Evolutionary conservation across 1,140 invertebrate genomes (phyloP).

Genomic region (Drosophila kanapiae): DNA sequence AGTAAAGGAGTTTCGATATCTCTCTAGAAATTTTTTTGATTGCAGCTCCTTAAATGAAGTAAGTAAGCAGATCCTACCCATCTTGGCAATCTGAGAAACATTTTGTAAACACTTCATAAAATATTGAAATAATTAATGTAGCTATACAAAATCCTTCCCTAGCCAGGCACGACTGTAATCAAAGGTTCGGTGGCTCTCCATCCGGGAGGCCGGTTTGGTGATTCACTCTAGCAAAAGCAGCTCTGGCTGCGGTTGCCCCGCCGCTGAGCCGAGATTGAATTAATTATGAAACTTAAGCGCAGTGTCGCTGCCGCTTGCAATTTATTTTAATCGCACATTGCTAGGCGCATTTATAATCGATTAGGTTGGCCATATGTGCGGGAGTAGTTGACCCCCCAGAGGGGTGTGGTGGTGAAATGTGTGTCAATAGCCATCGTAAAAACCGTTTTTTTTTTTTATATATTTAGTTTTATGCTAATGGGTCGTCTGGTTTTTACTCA

Average conservation of each 20-base stretch:
- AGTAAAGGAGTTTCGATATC: no score
- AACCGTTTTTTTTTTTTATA: constrained; percentile 2
- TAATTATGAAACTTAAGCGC: constrained; percentile 83
- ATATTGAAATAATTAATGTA: background rate
- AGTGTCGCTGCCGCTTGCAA: constrained; percentile 69
- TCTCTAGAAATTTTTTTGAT: background rate
- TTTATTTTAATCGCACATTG: constrained; percentile 83
- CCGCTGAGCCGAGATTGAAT: constrained; percentile 58
- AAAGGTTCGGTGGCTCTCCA: constrained; percentile 18
- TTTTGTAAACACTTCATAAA: background rate
- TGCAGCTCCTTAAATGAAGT: background rate
- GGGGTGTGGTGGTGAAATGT: constrained; percentile 49
- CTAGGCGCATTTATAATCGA: constrained; percentile 83
- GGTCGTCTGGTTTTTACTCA: constrained; percentile 34
- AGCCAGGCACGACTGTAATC: constrained; percentile 5
- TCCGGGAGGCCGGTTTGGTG: constrained; percentile 63
- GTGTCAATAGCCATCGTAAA: constrained; percentile 59
- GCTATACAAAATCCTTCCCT: no score
- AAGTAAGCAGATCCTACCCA: background rate
- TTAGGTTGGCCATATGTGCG: constrained; percentile 51
- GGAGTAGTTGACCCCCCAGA: constrained; percentile 9
- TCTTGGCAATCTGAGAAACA: background rate
- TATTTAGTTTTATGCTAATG: constrained; percentile 63
- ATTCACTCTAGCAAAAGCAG: constrained; percentile 54
- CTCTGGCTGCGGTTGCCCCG: constrained; percentile 29